Conservation (phyloP, 2,888 invertebrate species). For the Cecidostiba fungosa region DNA sequence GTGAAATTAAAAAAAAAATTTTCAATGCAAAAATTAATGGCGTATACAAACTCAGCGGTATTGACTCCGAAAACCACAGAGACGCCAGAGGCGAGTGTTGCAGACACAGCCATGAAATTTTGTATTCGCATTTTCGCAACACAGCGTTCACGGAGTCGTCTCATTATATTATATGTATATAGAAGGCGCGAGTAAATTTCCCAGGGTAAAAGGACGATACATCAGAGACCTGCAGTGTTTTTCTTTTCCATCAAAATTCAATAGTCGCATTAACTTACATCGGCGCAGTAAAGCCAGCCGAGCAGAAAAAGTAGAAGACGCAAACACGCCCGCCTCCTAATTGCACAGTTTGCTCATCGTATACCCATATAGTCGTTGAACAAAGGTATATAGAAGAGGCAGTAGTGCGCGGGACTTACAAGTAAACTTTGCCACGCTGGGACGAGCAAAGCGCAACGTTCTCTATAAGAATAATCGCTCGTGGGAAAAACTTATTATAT, state of each 20-base stretch:
- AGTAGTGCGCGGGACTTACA: too few relatives aligned
- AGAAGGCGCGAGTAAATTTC: background rate
- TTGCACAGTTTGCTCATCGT: slow-evolving; percentile 51
- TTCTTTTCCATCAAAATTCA: slow-evolving; percentile 33
- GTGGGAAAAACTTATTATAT: slow-evolving; percentile 11
- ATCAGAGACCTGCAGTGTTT: background rate
- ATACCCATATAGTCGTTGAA: slow-evolving; percentile 58
- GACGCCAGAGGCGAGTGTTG: background rate
- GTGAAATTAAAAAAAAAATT: background rate
- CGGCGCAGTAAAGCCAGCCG: background rate
- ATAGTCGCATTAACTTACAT: slow-evolving; percentile 24
- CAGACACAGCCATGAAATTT: background rate
- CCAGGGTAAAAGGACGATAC: background rate
- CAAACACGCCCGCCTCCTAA: slow-evolving; percentile 28
- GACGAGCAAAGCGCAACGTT: background rate
- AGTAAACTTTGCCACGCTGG: too few relatives aligned
- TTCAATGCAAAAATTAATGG: background rate
- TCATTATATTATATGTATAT: too few relatives aligned
- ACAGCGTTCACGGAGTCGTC: background rate
- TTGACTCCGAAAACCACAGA: background rate
- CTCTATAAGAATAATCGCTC: background rate
- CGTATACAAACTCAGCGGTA: background rate
- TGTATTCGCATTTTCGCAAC: background rate
- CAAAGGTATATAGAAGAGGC: too few relatives aligned
- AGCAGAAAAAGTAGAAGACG: slow-evolving; percentile 4